phyloP scores from a whole-genome alignment of 2,113 vertebrate genomes.

The Sapayoa aenigma region DNA sequence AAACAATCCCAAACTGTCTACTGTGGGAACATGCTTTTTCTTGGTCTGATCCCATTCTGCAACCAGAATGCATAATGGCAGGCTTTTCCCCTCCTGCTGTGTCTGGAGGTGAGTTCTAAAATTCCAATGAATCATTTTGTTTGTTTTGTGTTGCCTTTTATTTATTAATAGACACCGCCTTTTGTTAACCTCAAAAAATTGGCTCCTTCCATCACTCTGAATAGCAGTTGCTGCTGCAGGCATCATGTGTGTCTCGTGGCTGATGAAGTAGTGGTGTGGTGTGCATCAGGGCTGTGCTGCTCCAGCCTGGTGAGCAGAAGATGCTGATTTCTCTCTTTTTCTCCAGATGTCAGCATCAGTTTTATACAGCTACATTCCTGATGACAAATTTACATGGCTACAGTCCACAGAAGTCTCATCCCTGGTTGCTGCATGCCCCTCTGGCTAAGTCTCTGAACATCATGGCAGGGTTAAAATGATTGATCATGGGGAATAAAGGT shows the following conservation, averaged over 20 bases:
- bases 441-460: background rate
- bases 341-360: background rate
- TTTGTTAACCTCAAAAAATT: conserved; percentile 54
- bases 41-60: conserved; percentile 28
- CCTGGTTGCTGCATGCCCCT: background rate
- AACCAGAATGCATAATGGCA: conserved; percentile 28
- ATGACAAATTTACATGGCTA: background rate
- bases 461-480: background rate
- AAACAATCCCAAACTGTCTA: conserved; percentile 51
- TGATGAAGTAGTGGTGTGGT: background rate
- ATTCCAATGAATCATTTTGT: conserved; percentile 53
- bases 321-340: background rate
- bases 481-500: background rate
- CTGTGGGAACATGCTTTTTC: conserved; percentile 41
- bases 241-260: background rate
- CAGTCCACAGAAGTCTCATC: background rate
- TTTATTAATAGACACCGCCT: conserved; percentile 43
- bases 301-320: background rate
- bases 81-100: conserved; percentile 40
- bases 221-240: conserved; percentile 3
- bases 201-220: background rate
- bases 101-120: conserved; percentile 62
- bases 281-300: background rate
- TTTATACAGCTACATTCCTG: background rate
- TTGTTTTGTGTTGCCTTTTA: conserved; percentile 30